Percentiles rank a stretch among this genome's conserved stretches.
phyloP scores from a whole-genome alignment of 2,797 vertebrate species.

The Lagorchestes hirsutus region DNA sequence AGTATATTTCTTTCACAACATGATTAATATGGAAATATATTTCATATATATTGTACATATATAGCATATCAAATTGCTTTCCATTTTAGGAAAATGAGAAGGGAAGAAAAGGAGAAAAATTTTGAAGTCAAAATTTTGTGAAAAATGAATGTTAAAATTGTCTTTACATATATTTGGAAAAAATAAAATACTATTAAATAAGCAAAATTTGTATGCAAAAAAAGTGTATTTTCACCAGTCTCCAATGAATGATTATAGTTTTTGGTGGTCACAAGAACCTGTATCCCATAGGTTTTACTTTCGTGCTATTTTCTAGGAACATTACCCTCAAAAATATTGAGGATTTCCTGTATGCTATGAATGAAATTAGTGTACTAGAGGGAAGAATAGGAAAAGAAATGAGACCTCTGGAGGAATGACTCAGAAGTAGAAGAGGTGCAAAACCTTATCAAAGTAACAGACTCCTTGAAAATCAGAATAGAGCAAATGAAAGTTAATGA shows the following conservation, averaged over 20 bases:
- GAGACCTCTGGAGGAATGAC: neutral
- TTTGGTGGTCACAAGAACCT: neutral
- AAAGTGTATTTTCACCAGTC: neutral
- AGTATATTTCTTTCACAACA: neutral
- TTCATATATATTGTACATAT: neutral
- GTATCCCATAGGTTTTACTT: too few species aligned
- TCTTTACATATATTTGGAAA: neutral
- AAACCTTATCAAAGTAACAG: neutral
- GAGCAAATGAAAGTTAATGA: neutral
- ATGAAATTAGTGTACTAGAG: too few species aligned
- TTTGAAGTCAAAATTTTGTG: neutral
- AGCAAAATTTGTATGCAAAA: neutral
- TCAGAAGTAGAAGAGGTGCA: neutral
- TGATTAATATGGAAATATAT: neutral
- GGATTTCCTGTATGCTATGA: too few species aligned
- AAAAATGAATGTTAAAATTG: neutral
- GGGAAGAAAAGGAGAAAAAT: neutral
- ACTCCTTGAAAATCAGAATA: neutral
- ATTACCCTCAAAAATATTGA: too few species aligned
- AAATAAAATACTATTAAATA: too few species aligned
- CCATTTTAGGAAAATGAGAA: neutral
- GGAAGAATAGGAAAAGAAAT: too few species aligned
- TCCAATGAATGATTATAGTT: neutral
- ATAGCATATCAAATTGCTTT: neutral
- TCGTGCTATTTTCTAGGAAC: too few species aligned